Evolutionary conservation across 2,797 vertebrate genomes (phyloP), one percentile per base, ranked within the genome.

Genomic region (Phaenicophaeus curvirostris): DNA sequence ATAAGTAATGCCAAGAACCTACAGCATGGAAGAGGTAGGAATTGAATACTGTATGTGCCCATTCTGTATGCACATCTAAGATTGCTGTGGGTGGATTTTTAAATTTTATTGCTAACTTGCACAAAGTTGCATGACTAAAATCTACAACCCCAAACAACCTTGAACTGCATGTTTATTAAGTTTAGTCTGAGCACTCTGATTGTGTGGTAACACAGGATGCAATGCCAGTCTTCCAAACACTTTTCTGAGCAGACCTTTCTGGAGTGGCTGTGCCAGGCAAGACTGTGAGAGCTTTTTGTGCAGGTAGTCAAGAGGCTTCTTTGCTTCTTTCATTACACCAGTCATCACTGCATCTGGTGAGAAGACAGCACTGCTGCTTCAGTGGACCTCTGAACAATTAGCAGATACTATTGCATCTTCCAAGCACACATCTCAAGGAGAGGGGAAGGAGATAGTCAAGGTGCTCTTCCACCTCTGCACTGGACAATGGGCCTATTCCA

Each of bases 381-480:
- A 27, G 57, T 44, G 48, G 16, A 8, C 53, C 62, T 0, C 58
- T 55, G 48, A 74, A 39, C 23, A 63, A 7, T 19, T 71, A 58
- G 23, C 2, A 8, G 28, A 6, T 33, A 8, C 33, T 15, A 1
- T 16, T 80, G 16, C 3, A 3, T 31, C 33, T 80, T 57, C 27
- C 12, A 37, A 51, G 66, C 11, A 42, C 5, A 5, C 2, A 14
- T 10, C 42, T 87, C 12, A 9, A 30, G n/a, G 18, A 31, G 18
- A 46, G 5, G 24, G 15, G 7, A 50, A 58, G 31, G 61, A 75
- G 10, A 17, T 44, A 55, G 8, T 58, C 13, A 37, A 86, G 42
- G 28, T 14, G 8, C 3, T 69, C 23, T 21, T 67, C 44, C 4
- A 11, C 28, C 30, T 79, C 57, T 0, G 0, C 14, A 41, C 18